A percentile compares a stretch with the other conserved stretches of the same genome.
phyloP scores from a whole-genome alignment of 2,797 vertebrate genomes.

The Poecilia wingei region DNA sequence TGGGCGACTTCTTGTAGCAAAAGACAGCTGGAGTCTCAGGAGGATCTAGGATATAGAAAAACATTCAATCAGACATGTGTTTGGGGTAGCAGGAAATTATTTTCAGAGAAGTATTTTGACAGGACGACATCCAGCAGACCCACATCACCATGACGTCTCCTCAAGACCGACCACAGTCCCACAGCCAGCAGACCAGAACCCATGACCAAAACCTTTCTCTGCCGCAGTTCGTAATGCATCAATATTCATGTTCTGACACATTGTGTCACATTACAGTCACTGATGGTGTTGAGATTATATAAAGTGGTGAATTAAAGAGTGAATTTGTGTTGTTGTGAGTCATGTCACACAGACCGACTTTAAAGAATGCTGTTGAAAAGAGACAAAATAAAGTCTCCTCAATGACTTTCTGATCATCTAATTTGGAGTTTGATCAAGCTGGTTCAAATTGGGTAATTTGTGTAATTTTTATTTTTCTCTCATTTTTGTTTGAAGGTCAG shows the following conservation, averaged over 20 bases:
- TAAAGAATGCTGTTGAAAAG: background rate
- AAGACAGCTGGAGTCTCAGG: conserved; percentile 75
- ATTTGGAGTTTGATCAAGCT: background rate
- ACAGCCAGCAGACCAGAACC: background rate
- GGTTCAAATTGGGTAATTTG: background rate
- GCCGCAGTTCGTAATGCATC: background rate
- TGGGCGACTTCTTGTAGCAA: conserved; percentile 84
- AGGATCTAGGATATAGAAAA: conserved; percentile 72
- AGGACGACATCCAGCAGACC: background rate
- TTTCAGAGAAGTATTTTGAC: background rate
- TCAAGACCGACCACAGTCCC: background rate
- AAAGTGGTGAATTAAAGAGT: too few species aligned
- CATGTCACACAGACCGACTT: background rate
- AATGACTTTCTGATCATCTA: background rate
- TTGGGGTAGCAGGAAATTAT: background rate
- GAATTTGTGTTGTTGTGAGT: background rate
- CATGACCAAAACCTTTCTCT: background rate
- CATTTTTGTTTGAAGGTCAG: background rate
- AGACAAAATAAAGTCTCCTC: background rate
- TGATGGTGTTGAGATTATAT: background rate
- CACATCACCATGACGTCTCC: too few species aligned
- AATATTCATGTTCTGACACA: too few species aligned
- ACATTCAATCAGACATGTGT: background rate
- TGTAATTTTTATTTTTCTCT: background rate
- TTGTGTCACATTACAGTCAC: too few species aligned